Conservation (phyloP, 2,797 vertebrate species). For the Crocodylus rhombifer region DNA sequence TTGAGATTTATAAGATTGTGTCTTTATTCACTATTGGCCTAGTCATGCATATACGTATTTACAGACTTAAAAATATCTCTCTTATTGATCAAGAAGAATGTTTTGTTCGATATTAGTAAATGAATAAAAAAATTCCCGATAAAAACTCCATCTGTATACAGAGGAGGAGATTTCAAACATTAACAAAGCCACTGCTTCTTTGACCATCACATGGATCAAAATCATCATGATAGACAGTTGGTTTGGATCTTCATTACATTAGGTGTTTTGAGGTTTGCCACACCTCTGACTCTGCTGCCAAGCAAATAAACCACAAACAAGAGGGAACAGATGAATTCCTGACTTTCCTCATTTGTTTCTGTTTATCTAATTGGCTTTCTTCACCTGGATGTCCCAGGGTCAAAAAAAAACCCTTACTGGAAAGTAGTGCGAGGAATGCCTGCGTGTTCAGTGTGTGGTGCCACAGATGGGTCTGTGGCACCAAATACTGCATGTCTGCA, state of each 20-base stretch:
- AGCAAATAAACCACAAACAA: neutral
- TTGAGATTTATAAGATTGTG: slow-evolving; percentile 36
- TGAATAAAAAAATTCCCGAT: slow-evolving; percentile 24
- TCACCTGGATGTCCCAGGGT: too few species aligned
- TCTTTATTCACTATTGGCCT: slow-evolving; percentile 15
- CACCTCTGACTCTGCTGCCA: neutral
- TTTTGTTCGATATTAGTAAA: slow-evolving; percentile 36
- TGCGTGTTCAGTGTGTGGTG: too few species aligned
- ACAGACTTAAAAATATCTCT: slow-evolving; percentile 16
- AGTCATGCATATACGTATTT: slow-evolving; percentile 36
- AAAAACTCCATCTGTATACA: slow-evolving; percentile 19
- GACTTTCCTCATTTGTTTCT: neutral
- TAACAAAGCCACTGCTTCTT: neutral
- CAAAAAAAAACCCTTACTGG: too few species aligned
- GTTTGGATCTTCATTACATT: slow-evolving; percentile 11
- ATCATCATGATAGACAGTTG: neutral
- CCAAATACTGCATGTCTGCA: too few species aligned
- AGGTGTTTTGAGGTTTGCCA: slow-evolving; percentile 21
- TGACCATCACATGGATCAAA: slow-evolving; percentile 5
- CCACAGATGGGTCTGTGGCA: too few species aligned
- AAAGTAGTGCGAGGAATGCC: too few species aligned
- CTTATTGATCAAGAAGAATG: slow-evolving; percentile 27
- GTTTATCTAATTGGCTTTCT: too few species aligned
- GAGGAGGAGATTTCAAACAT: slow-evolving; percentile 31
- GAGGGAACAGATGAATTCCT: slow-evolving; percentile 2